These are phyloP conservation scores for Eurypyga helias DNA, from an alignment of 2,113 vertebrate species.

Conservation along the genomic window DNA sequence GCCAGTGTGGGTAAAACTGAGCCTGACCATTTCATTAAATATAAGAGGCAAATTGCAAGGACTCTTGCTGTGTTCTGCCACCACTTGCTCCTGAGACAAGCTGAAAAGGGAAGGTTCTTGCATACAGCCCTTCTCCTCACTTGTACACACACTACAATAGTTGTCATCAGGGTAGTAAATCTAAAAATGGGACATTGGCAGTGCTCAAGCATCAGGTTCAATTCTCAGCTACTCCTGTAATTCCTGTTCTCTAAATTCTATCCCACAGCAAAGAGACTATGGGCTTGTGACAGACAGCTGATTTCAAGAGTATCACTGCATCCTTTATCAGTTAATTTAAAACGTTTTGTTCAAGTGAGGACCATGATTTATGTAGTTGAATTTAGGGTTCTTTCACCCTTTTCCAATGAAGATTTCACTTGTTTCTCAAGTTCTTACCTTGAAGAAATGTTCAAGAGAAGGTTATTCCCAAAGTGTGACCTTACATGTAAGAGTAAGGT, in stretches of 20 bases:
- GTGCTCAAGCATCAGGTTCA: neutral
- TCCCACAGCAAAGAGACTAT: neutral
- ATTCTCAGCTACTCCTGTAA: neutral
- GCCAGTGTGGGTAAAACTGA: neutral
- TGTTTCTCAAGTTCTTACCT: neutral
- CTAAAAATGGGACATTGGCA: neutral
- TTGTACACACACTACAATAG: too few relatives aligned
- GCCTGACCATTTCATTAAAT: accelerated
- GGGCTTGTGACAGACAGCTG: neutral
- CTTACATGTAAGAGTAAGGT: neutral
- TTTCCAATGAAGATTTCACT: neutral
- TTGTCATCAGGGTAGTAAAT: neutral
- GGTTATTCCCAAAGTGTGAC: neutral
- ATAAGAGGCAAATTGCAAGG: neutral
- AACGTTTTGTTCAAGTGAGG: neutral
- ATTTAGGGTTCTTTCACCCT: neutral
- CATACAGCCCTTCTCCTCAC: neutral
- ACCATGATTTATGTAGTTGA: neutral
- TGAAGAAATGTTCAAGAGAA: neutral
- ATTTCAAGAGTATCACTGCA: neutral
- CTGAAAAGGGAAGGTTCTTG: neutral
- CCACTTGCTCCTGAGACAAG: neutral
- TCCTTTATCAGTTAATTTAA: conserved; percentile 9
- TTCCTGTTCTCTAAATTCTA: neutral
- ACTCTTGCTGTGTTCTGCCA: neutral